phyloP scores from a whole-genome alignment of 2,888 invertebrate genomes.

The Drosophila parthenogenetica region DNA sequence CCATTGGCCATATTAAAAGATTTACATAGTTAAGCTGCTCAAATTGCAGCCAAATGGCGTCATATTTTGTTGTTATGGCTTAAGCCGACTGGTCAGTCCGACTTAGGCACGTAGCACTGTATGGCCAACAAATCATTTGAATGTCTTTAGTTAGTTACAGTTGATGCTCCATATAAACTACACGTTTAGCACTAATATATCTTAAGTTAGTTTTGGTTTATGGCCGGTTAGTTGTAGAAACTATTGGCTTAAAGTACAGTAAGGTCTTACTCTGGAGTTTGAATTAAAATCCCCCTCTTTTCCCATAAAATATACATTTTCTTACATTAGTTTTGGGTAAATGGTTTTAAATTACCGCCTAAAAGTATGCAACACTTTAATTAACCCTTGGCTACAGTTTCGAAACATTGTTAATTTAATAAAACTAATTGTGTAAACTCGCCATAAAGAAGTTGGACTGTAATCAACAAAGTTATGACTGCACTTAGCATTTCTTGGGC shows the following conservation, averaged over 20 bases:
- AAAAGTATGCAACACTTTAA: not conserved
- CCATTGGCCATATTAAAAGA: conserved; percentile 74
- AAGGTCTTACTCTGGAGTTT: not conserved
- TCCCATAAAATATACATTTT: too few relatives aligned
- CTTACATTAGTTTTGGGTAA: too few relatives aligned
- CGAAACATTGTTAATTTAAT: conserved; percentile 4
- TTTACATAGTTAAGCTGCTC: conserved; percentile 74
- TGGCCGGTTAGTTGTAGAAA: not conserved
- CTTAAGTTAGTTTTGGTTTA: not conserved
- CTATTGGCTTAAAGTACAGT: not conserved
- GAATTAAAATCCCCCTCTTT: too few relatives aligned
- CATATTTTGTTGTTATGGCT: conserved; percentile 66
- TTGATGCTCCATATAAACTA: conserved; percentile 5
- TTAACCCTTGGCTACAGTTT: not conserved
- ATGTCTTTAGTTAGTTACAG: conserved; percentile 25
- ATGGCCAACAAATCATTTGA: conserved; percentile 44
- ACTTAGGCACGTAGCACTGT: conserved; percentile 9
- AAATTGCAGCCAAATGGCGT: conserved; percentile 66
- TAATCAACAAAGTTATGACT: conserved; percentile 24
- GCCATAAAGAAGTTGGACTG: conserved; percentile 13
- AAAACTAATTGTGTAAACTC: conserved; percentile 1
- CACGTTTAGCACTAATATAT: not conserved
- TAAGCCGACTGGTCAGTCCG: conserved; percentile 37
- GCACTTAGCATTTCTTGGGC: conserved; percentile 45
- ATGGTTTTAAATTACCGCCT: not conserved